phyloP scores from a whole-genome alignment of 1,140 invertebrate genomes.

The Platyura marginata region DNA sequence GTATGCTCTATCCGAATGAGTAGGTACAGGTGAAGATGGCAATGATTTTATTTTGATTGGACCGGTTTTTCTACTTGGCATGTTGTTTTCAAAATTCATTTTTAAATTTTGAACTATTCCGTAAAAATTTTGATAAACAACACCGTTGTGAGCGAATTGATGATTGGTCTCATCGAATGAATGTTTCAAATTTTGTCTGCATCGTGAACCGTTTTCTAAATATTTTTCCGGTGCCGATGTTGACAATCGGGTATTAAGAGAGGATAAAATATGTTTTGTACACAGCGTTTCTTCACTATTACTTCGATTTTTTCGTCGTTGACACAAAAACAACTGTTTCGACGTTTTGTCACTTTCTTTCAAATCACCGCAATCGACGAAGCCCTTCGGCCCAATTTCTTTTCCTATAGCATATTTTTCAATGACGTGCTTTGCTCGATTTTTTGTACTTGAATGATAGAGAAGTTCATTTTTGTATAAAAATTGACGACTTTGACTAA shows the following conservation, averaged over 20 bases:
- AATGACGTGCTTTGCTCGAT: too few relatives aligned
- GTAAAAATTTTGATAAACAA: conserved; percentile 1
- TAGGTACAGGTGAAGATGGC: conserved; percentile 22
- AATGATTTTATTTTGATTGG: conserved; percentile 14
- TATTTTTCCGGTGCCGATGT: conserved; percentile 9
- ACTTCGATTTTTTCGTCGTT: conserved; percentile 17
- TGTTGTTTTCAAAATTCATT: conserved; percentile 67
- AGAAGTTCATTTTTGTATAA: too few relatives aligned
- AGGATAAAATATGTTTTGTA: neutral
- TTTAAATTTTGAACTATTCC: conserved; percentile 55
- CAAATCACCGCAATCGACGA: too few relatives aligned
- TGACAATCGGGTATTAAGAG: conserved; percentile 5
- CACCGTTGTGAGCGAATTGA: conserved; percentile 3
- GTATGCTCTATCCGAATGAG: too few relatives aligned
- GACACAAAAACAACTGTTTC: too few relatives aligned
- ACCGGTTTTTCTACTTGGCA: conserved; percentile 10
- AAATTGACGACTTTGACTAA: too few relatives aligned
- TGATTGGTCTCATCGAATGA: neutral
- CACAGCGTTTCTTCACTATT: conserved; percentile 17
- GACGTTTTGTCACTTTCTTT: too few relatives aligned
- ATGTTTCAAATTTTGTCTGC: neutral
- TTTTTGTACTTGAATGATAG: too few relatives aligned
- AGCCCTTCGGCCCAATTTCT: too few relatives aligned
- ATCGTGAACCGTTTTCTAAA: neutral
- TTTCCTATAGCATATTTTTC: too few relatives aligned